A percentile compares a stretch with the other conserved stretches of the same genome.
Evolutionary conservation across 2,888 invertebrate species (phyloP).

Genomic region (Lutraria lutraria): DNA sequence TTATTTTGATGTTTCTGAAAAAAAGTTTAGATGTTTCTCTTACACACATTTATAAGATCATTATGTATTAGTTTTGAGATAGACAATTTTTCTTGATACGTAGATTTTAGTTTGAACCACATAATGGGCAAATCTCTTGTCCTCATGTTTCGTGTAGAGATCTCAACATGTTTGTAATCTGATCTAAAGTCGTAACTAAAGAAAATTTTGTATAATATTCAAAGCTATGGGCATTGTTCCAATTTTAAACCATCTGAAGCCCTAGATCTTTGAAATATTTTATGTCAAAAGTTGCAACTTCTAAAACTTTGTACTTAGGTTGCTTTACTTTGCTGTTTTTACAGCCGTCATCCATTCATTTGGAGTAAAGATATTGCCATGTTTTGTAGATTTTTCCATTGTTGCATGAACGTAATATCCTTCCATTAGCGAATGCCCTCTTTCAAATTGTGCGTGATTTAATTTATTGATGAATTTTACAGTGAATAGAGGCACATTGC

Average conservation of each 20-base stretch:
- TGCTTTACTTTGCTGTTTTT: neutral
- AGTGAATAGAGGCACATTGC: conserved; percentile 16
- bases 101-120: neutral
- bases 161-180: neutral
- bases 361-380: neutral
- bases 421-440: conserved; percentile 32
- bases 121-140: neutral
- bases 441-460: conserved; percentile 14
- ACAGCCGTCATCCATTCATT: neutral
- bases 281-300: neutral
- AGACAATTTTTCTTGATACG: neutral
- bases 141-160: neutral
- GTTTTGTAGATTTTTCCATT: neutral
- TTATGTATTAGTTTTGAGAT: neutral
- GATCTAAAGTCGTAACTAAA: neutral
- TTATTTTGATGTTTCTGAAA: too few species aligned
- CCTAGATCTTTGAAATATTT: neutral
- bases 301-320: conserved; percentile 8
- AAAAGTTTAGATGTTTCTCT: neutral
- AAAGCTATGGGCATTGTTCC: neutral
- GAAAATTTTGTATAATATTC: too few species aligned
- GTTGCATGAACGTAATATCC: conserved; percentile 22
- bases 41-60: neutral
- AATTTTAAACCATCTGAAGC: neutral
- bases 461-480: conserved; percentile 8